A percentile compares a stretch with the other conserved stretches of the same genome.
These are phyloP conservation scores for Eudorcas thomsonii DNA, from an alignment of 2,113 vertebrate species.

Conservation along the genomic window DNA sequence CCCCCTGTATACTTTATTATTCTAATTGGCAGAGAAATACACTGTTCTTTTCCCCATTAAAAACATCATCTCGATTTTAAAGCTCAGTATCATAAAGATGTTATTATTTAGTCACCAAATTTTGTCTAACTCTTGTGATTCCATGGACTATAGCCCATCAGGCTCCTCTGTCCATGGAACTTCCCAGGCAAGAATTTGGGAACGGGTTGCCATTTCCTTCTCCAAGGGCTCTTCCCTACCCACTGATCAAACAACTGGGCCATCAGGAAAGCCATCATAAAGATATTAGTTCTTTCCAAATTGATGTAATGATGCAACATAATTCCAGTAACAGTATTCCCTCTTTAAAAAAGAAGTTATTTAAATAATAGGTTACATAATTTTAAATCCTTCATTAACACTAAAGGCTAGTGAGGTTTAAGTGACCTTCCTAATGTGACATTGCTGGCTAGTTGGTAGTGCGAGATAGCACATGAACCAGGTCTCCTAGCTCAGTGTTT, in stretches of 20 bases:
- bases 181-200: neutral
- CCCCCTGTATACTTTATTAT: neutral
- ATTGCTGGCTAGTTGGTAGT: neutral
- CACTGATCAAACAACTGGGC: neutral
- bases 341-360: neutral
- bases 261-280: neutral
- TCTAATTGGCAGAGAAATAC: neutral
- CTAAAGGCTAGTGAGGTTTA: neutral
- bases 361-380: neutral
- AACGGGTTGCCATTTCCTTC: neutral
- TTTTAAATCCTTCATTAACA: neutral
- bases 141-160: neutral
- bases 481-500: neutral
- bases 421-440: neutral
- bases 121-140: neutral
- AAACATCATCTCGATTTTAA: neutral
- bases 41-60: neutral
- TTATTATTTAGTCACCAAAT: neutral
- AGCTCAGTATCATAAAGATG: neutral
- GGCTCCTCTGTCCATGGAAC: neutral
- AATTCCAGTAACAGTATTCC: neutral
- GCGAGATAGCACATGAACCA: neutral
- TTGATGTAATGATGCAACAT: neutral
- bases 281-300: neutral
- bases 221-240: neutral